These are phyloP conservation scores for Lindbergichthys nudifrons DNA, from an alignment of 2,797 vertebrate species.

Conservation along the genomic window DNA sequence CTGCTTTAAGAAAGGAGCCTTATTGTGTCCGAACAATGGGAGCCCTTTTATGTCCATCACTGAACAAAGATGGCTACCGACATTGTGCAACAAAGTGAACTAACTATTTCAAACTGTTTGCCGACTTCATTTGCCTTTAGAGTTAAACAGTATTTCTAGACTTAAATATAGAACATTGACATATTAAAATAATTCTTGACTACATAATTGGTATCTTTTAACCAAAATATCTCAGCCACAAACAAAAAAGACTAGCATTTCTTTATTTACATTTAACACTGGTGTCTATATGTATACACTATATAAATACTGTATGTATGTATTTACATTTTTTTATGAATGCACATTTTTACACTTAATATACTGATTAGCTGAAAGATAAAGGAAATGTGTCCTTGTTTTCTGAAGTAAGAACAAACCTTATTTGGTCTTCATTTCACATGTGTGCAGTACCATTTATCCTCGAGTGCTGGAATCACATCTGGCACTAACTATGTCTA, in stretches of 20 bases:
- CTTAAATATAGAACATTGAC: background rate
- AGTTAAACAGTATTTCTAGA: constrained; percentile 49
- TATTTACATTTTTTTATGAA: background rate
- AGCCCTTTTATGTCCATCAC: constrained; percentile 87
- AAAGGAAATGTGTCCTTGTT: background rate
- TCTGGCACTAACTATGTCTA: constrained; percentile 14
- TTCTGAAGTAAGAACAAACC: constrained; percentile 6
- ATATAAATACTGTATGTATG: background rate
- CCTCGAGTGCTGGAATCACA: constrained; percentile 17
- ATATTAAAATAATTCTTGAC: background rate
- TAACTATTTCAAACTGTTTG: constrained; percentile 82
- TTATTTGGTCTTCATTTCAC: constrained; percentile 20
- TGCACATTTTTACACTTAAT: background rate
- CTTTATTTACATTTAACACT: background rate
- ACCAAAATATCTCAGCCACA: constrained; percentile 2
- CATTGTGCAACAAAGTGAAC: constrained; percentile 84
- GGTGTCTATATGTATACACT: background rate
- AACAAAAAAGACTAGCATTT: background rate
- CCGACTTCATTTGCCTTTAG: constrained; percentile 74
- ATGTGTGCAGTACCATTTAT: constrained; percentile 1
- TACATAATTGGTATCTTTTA: background rate
- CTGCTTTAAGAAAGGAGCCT: constrained; percentile 79
- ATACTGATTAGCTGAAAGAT: background rate
- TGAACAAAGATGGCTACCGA: constrained; percentile 89
- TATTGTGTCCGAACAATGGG: constrained; percentile 82